Evolutionary conservation across 2,797 vertebrate genomes (phyloP), one percentile per base, ranked within the genome.

Genomic region (Xenopus petersii): DNA sequence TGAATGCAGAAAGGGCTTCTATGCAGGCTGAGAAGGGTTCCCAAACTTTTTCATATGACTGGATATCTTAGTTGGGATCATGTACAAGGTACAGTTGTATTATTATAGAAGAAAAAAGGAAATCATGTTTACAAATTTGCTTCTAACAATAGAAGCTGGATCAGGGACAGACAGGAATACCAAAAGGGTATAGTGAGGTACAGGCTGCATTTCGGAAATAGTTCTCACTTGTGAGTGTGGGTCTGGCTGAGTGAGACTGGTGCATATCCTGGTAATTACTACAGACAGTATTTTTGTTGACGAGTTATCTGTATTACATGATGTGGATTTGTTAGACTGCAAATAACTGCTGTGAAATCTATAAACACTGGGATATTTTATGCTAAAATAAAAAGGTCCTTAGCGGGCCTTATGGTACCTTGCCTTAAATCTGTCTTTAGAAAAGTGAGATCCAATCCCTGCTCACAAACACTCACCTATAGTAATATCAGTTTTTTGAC

Each of bases 181-280:
- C 5, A 9, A 5, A 42, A 42, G 6, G 36, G 36, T 42, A 42
- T 7, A 42, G 36, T 42, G 36, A 42, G 36, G 36, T 42, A 42
- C 36, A 42, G 36, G 36, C 5, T 56, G 17, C 54, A 56, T 56
- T 56, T 17, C 8, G 26, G 61, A 10, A 7, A 21, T 12, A 33
- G 47, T 48, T 12, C 10, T n/a, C 15, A 4, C 9, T 64, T 12
- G 0, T 11, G 10, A 5, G 1, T 0, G 0, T 47, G 17, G 55
- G 46, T 0, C 7, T 12, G 26, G 21, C n/a, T 63, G 60, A 26
- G 21, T 63, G 60, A 26, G 21, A 10, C 11, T 24, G 58, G 8
- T 12, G 24, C 24, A 5, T 63, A 63, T 36, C 60, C 60, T 63
- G 26, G 13, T 60, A 63, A 36, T 63, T 63, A 33, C 7, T 63